Conservation (phyloP, 2,888 invertebrate species). For the Sphecodes monilicornis region DNA sequence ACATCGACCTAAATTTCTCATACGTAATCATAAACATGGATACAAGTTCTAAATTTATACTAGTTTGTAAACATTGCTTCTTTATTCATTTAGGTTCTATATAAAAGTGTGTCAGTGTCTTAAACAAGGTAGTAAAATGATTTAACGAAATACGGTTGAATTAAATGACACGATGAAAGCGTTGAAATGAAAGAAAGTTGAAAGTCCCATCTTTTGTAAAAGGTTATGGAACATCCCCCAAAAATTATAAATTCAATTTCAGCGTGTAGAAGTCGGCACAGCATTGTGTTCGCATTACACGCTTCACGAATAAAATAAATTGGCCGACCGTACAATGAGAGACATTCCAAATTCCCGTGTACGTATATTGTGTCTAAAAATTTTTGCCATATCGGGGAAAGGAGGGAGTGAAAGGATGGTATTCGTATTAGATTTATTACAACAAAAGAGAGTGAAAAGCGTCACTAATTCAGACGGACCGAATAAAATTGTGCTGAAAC, state of each 20-base stretch:
- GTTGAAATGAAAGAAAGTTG: too few relatives aligned
- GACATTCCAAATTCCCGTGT: background rate
- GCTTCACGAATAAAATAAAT: background rate
- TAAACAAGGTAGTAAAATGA: background rate
- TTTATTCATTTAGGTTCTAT: background rate
- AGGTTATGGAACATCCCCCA: too few relatives aligned
- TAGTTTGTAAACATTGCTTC: too few relatives aligned
- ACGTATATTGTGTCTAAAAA: too few relatives aligned
- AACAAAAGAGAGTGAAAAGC: conserved; percentile 14
- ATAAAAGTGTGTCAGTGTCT: background rate
- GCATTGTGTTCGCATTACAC: too few relatives aligned
- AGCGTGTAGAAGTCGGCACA: background rate
- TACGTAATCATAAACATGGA: too few relatives aligned
- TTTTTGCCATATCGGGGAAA: background rate
- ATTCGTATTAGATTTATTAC: background rate
- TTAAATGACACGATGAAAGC: too few relatives aligned
- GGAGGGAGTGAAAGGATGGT: background rate
- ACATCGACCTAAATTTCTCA: too few relatives aligned
- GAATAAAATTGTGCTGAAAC: conserved; percentile 33
- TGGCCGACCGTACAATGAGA: background rate
- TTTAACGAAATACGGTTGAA: background rate
- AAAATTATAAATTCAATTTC: too few relatives aligned
- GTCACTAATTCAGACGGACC: conserved; percentile 27
- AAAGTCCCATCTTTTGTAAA: too few relatives aligned
- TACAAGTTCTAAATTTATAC: too few relatives aligned